Conservation (phyloP, 2,113 vertebrate genomes). For the Caranx ignobilis region DNA sequence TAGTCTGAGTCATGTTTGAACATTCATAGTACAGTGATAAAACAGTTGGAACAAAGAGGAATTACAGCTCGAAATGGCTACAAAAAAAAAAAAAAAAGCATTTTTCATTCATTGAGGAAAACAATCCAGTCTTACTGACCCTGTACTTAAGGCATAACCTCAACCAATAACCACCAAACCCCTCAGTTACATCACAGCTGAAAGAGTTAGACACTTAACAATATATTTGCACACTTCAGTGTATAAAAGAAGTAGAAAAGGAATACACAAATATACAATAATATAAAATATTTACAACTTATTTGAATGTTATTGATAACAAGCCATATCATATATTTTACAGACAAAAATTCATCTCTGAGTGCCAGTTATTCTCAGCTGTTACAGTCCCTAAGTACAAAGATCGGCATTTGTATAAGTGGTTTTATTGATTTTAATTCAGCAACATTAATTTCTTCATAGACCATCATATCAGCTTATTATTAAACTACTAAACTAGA, state of each 20-base stretch:
- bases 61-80: background rate
- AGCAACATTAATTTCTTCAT: constrained; percentile 18
- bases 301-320: constrained; percentile 26
- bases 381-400: background rate
- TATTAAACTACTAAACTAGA: constrained; percentile 17
- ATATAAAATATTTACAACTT: constrained; percentile 62
- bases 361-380: background rate
- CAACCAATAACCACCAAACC: background rate
- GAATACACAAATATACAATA: constrained; percentile 51
- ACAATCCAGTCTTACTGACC: background rate
- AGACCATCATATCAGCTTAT: background rate
- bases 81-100: background rate
- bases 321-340: constrained; percentile 1
- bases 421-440: constrained; percentile 33
- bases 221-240: constrained; percentile 47
- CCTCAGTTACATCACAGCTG: constrained; percentile 3
- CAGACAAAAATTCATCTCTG: background rate
- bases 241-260: constrained; percentile 64
- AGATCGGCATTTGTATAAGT: constrained; percentile 17
- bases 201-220: constrained; percentile 5
- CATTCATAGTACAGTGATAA: constrained; percentile 54
- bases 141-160: constrained; percentile 33
- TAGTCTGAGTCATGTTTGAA: constrained; percentile 45
- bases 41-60: background rate
- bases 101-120: background rate